Evolutionary conservation across 2,888 invertebrate genomes (phyloP).

Genomic region (Odontocolon sp.): DNA sequence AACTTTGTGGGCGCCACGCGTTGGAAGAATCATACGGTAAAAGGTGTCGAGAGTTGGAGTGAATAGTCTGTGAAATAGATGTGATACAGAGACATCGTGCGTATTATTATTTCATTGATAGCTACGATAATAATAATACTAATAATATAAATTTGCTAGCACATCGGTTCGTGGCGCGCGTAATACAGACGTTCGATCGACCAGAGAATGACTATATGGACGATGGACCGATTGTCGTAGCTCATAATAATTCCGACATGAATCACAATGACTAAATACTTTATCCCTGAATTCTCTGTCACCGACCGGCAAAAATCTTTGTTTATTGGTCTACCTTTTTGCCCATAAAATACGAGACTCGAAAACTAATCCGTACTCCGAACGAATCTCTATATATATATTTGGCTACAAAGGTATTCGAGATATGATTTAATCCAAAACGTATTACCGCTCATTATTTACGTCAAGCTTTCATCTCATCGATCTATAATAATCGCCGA

Average conservation of each 20-base stretch:
- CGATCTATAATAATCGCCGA: neutral
- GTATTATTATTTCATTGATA: conserved; percentile 31
- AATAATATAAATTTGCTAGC: conserved; percentile 8
- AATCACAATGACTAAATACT: neutral
- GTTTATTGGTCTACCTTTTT: conserved; percentile 6
- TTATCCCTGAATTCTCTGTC: neutral
- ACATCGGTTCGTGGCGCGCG: conserved; percentile 14
- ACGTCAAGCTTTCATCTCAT: neutral
- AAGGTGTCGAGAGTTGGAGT: conserved; percentile 5
- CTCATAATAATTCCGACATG: neutral
- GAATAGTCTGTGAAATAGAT: neutral
- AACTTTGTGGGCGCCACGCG: conserved; percentile 57
- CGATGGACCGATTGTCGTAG: conserved; percentile 45
- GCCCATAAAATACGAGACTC: conserved; percentile 15
- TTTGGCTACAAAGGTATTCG: conserved; percentile 43
- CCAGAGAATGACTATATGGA: conserved; percentile 23
- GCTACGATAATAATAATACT: conserved; percentile 25
- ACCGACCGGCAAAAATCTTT: conserved; percentile 13
- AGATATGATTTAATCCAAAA: conserved; percentile 53
- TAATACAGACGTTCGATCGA: conserved; percentile 23
- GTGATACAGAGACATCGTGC: conserved; percentile 23
- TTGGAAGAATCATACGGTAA: conserved; percentile 37
- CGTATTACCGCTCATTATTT: neutral
- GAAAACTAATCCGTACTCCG: neutral
- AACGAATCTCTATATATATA: conserved; percentile 1